Conservation (phyloP, 2,113 vertebrate genomes). For the Chamaea fasciata region DNA sequence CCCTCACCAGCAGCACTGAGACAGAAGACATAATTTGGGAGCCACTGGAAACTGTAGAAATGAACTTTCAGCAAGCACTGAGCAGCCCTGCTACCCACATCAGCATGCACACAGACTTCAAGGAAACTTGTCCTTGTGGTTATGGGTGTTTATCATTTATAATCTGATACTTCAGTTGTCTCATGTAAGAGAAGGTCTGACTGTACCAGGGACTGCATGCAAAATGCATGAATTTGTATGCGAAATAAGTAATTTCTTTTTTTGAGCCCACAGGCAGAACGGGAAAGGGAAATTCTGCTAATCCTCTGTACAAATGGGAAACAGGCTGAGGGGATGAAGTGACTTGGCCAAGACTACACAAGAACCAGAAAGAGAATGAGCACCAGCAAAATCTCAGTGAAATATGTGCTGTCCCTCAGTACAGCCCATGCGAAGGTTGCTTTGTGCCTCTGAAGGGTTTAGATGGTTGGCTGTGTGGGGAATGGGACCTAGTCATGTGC, state of each 20-base stretch:
- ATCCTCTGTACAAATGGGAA: neutral
- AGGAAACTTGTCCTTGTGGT: conserved; percentile 35
- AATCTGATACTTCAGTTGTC: neutral
- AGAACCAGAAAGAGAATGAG: neutral
- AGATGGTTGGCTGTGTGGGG: neutral
- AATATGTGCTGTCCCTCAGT: neutral
- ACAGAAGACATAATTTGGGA: neutral
- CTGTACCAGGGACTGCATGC: neutral
- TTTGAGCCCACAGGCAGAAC: neutral
- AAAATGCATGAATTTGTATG: neutral
- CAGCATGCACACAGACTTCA: conserved; percentile 30
- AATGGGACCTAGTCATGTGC: rapidly evolving
- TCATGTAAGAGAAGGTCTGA: neutral
- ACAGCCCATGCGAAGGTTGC: neutral
- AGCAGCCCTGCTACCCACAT: neutral
- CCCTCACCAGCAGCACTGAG: neutral
- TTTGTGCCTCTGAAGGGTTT: neutral
- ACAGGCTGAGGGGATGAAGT: neutral
- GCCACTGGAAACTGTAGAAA: neutral
- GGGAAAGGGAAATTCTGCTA: neutral
- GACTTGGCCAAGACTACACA: neutral
- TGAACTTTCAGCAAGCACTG: neutral
- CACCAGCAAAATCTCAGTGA: neutral
- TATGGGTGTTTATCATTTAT: neutral
- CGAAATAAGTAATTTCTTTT: neutral